Evolutionary conservation across 2,888 invertebrate genomes (phyloP), one percentile per base, ranked within the genome.

Genomic region (Sinotaia quadrata): DNA sequence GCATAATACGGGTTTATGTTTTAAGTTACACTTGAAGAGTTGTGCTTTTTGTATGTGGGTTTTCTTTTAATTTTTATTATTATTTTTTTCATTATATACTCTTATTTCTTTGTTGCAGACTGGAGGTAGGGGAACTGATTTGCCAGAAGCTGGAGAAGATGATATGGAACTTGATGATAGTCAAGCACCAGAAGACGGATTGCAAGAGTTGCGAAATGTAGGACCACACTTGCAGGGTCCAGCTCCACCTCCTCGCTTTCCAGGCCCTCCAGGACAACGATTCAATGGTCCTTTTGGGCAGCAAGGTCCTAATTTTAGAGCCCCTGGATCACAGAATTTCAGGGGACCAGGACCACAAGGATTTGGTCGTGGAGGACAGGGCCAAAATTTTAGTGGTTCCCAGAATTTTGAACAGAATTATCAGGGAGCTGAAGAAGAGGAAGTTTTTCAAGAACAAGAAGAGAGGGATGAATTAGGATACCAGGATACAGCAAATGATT

Each of bases 91-190:
- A n/a, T n/a, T n/a, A n/a, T n/a, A n/a, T n/a, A n/a, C n/a, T n/a
- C n/a, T n/a, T n/a, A n/a, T n/a, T n/a, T n/a, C n/a, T n/a, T n/a
- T n/a, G n/a, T n/a, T n/a, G n/a, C n/a, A n/a, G n/a, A n/a, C n/a
- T 24, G 27, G 27, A 7, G 33, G 27, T 1, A 18, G 36, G 1
- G 31, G 29, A 31, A 29, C 51, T 47, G 65, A 66, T n/a, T 12
- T 7, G 12, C 63, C 24, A 51, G 72, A 71, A 29, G 57, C 54
- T 4, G 72, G 71, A 8, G 72, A 73, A 34, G 75, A 73, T 18
- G 73, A 72, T 41, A 71, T 71, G 71, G 71, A 71, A 8, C 37
- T 71, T 29, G 75, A 75, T 47, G 67, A 74, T 18, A 41, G 5
- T 24, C 47, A 47, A 7, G 52, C 21, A 12, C 36, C 12, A 12